A percentile compares a stretch with the other conserved stretches of the same genome.
phyloP scores from a whole-genome alignment of 2,888 invertebrate species.

The Pseudococcus viburni region DNA sequence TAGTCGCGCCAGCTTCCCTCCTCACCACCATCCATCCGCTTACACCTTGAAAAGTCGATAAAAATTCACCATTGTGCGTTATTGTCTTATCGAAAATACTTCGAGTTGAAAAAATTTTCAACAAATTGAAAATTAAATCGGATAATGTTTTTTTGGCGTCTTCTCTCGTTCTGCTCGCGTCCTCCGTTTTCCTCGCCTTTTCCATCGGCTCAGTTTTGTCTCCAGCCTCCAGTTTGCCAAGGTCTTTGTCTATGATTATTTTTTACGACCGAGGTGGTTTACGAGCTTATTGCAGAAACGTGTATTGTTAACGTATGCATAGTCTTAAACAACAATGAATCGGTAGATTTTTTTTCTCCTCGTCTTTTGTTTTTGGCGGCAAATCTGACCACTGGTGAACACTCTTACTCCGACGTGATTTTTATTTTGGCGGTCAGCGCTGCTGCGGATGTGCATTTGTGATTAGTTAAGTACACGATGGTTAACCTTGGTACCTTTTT shows the following conservation, averaged over 20 bases:
- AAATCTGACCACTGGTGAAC: background rate
- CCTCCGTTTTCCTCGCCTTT: background rate
- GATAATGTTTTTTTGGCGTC: background rate
- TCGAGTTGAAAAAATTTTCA: background rate
- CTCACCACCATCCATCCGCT: background rate
- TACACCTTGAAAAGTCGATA: background rate
- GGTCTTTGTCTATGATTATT: background rate
- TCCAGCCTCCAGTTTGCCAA: background rate
- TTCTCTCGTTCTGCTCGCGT: background rate
- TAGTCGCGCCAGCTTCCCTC: too few species aligned
- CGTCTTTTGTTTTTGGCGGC: background rate
- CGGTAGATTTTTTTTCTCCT: background rate
- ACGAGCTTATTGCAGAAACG: background rate
- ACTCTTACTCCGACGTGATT: background rate
- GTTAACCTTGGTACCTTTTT: conserved; percentile 8
- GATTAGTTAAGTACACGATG: background rate
- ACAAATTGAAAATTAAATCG: background rate
- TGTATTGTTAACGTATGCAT: background rate
- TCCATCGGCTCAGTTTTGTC: background rate
- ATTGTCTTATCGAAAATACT: too few species aligned
- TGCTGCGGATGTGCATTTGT: background rate
- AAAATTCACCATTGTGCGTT: background rate
- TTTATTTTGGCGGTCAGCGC: background rate
- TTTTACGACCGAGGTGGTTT: conserved; percentile 15
- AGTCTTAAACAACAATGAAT: too few species aligned